Base-by-base conservation (phyloP, 2,113 vertebrate genomes). In the Hemiprocne comata region DNA sequence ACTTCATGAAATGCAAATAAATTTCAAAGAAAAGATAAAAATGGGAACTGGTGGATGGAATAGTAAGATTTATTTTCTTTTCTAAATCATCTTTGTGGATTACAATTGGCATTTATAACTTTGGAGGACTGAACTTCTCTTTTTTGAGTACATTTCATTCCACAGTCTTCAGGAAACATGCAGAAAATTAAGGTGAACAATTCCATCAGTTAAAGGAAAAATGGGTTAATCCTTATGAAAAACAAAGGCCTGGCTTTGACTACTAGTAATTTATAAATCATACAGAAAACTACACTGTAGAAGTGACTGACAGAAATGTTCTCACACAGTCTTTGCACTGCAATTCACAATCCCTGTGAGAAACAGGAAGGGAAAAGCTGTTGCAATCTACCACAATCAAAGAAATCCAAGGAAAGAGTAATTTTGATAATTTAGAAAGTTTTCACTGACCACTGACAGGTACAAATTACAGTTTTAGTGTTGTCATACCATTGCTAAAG, bases 11-110 rank as follows among this genome's bases (percentile, higher is more conserved):
- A 95, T 84, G 90, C 92, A 96, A 94, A 92, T 94, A 79, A 72
- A 82, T 91, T 95, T 87, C 73, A 58, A 89, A 79, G 54, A 89
- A 85, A 91, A 91, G 70, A 91, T 87, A 85, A 94, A 95, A 90
- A 58, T 21, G 23, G 46, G 70, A 82, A 94, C 92, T 17, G 76
- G 40, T 53, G 94, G 69, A 91, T 62, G 65, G 46, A 69, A 90
- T 16, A 71, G 74, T 62, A 87, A 79, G 34, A 62, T 85, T 87
- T 85, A 75, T 90, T 93, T 91, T 91, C 78, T 85, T 97, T 94
- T 87, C 89, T 77, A 96, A 96, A 96, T 94, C 77, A 93, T 89
- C 72, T 87, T 46, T 80, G 69, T 64, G 80, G 66, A 74, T 87
- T 81, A 69, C 51, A 79, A 58, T 50, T 78, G 91, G 48, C 80